Conservation (phyloP, 2,888 invertebrate genomes). For the Drosophila parthenogenetica region DNA sequence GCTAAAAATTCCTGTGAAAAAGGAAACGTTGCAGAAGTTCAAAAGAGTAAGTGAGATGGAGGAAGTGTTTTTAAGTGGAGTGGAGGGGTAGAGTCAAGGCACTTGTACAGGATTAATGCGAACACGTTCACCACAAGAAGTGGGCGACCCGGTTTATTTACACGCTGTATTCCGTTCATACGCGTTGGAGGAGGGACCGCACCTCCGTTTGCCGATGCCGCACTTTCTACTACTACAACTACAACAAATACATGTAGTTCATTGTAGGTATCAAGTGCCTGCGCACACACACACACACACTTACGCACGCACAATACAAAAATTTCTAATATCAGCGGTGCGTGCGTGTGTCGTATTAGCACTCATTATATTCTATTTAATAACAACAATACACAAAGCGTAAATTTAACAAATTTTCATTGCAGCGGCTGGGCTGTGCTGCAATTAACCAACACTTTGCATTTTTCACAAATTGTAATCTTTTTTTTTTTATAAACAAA, state of each 20-base stretch:
- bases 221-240: constrained; percentile 68
- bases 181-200: constrained; percentile 34
- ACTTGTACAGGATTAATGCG: constrained; percentile 24
- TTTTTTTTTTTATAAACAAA: constrained; percentile 42
- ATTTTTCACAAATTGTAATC: constrained; percentile 27
- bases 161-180: constrained; percentile 54
- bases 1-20: constrained; percentile 53
- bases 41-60: not conserved
- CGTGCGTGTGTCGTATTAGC: constrained; percentile 25
- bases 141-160: constrained; percentile 77
- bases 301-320: constrained; percentile 27
- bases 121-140: constrained; percentile 27
- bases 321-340: constrained; percentile 22
- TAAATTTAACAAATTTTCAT: constrained; percentile 30
- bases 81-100: not conserved
- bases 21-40: constrained; percentile 35
- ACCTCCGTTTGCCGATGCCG: constrained; percentile 41
- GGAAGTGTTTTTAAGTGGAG: too few relatives aligned
- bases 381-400: constrained; percentile 44
- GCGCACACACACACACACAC: constrained; percentile 43
- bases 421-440: constrained; percentile 14
- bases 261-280: constrained; percentile 64
- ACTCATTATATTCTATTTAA: constrained; percentile 19
- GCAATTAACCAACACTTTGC: constrained; percentile 34
- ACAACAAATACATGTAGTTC: constrained; percentile 44